A percentile compares a stretch with the other conserved stretches of the same genome.
phyloP scores from a whole-genome alignment of 2,888 invertebrate genomes.

The Anorthoa munda region DNA sequence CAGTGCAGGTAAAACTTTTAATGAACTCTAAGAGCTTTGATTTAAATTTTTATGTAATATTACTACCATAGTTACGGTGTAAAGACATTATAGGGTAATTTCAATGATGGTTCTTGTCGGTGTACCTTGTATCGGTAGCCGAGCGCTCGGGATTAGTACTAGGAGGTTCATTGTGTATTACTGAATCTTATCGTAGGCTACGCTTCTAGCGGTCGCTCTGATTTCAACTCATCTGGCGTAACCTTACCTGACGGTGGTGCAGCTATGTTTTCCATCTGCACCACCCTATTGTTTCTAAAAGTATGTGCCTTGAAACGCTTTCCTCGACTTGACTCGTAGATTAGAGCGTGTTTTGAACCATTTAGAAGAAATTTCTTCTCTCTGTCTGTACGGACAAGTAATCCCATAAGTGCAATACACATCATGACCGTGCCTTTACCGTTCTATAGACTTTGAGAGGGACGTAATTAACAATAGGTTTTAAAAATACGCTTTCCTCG shows the following conservation, averaged over 20 bases:
- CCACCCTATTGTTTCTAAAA: conserved; percentile 89
- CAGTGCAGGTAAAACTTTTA: conserved; percentile 82
- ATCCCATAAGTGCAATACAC: conserved; percentile 90
- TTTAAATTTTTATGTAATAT: conserved; percentile 81
- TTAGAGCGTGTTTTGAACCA: conserved; percentile 89
- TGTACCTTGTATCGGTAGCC: conserved; percentile 63
- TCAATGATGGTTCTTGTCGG: conserved; percentile 57
- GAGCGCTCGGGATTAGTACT: conserved; percentile 72
- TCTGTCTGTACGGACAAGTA: conserved; percentile 88
- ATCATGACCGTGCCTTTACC: conserved; percentile 91
- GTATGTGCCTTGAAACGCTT: conserved; percentile 91
- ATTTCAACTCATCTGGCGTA: conserved; percentile 81
- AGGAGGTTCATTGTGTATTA: conserved; percentile 66
- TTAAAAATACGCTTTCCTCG: conserved; percentile 85
- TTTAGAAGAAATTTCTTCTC: conserved; percentile 89
- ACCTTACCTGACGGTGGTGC: conserved; percentile 80
- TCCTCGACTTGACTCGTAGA: conserved; percentile 89
- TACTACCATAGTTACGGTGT: conserved; percentile 65
- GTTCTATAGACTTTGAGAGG: conserved; percentile 91
- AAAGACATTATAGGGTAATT: conserved; percentile 68
- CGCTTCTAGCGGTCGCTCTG: conserved; percentile 87
- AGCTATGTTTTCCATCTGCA: conserved; percentile 78
- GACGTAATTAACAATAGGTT: conserved; percentile 91
- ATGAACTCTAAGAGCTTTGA: conserved; percentile 86
- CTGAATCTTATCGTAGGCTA: conserved; percentile 78